phyloP scores from a whole-genome alignment of 2,113 vertebrate species.

The Scalopus aquaticus region DNA sequence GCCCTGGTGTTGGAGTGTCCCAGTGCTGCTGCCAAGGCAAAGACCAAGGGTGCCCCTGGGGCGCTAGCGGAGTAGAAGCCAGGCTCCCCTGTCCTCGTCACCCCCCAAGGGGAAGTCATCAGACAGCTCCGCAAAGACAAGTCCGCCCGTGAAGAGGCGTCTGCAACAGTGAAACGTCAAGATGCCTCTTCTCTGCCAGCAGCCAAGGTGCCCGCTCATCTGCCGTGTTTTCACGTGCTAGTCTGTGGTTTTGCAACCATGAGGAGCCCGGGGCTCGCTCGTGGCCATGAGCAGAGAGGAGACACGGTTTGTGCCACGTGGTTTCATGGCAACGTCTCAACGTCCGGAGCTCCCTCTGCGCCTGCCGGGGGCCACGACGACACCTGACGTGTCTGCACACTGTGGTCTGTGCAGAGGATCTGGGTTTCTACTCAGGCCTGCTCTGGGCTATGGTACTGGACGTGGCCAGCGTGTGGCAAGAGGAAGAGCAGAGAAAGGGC shows the following conservation, averaged over 20 bases:
- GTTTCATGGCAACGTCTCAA: background rate
- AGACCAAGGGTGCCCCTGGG: background rate
- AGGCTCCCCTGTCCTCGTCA: background rate
- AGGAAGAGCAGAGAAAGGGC: background rate
- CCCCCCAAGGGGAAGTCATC: background rate
- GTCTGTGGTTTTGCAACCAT: background rate
- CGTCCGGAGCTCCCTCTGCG: background rate
- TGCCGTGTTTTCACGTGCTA: background rate
- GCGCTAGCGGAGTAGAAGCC: background rate
- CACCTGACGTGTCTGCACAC: background rate
- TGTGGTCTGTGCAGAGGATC: background rate
- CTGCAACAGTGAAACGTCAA: background rate
- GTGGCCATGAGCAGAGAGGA: background rate
- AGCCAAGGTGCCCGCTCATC: background rate
- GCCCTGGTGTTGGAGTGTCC: background rate
- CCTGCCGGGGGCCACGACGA: background rate
- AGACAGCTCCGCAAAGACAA: background rate
- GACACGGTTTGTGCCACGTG: rapidly evolving
- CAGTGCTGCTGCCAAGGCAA: background rate
- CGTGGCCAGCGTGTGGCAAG: background rate
- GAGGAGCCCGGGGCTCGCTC: background rate
- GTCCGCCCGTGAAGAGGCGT: background rate
- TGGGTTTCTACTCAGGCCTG: background rate
- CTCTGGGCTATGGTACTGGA: background rate
- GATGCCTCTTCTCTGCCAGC: too few species aligned